These are phyloP conservation scores for Conopomorpha cramerella DNA, from an alignment of 1,140 invertebrate species.

Conservation along the genomic window DNA sequence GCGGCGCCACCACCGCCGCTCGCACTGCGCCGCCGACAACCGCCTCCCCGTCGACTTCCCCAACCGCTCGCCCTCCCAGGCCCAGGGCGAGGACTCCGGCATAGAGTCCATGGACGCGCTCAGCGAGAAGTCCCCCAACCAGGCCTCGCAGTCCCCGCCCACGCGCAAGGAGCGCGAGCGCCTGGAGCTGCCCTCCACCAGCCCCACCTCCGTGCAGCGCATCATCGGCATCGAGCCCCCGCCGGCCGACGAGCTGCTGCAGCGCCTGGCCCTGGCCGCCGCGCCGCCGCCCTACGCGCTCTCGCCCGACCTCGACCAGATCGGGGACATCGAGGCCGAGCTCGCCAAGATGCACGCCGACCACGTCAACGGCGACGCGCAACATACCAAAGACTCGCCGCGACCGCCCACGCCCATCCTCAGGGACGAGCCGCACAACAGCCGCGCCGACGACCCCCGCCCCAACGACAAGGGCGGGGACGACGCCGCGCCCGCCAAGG, in stretches of 20 bases:
- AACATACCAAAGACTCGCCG: conserved; percentile 19
- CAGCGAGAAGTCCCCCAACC: conserved; percentile 90
- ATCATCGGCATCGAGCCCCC: conserved; percentile 38
- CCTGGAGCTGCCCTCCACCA: conserved; percentile 42
- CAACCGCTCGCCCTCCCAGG: conserved; percentile 58
- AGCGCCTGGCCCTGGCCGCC: conserved; percentile 23
- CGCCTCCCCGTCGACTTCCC: conserved; percentile 38
- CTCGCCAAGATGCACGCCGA: conserved; percentile 70
- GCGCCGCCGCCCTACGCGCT: conserved; percentile 29
- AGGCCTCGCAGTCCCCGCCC: conserved; percentile 68
- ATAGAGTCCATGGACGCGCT: conserved; percentile 93
- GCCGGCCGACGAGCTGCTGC: conserved; percentile 29
- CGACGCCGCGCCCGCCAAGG: conserved; percentile 16
- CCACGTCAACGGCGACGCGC: conserved; percentile 41
- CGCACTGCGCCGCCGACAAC: conserved; percentile 34
- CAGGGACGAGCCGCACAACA: conserved; percentile 18
- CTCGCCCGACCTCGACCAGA: conserved; percentile 56
- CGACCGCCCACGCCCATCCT: conserved; percentile 27
- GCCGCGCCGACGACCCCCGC: conserved; percentile 4
- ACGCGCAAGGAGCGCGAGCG: conserved; percentile 42
- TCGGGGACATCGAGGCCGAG: conserved; percentile 69
- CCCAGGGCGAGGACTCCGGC: conserved; percentile 84
- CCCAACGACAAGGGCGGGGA: conserved; percentile 1
- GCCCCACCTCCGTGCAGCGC: conserved; percentile 36
- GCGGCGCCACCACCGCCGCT: conserved; percentile 22